These are phyloP conservation scores for Dolichotis patagonum DNA, from an alignment of 2,113 vertebrate genomes.

Conservation along the genomic window DNA sequence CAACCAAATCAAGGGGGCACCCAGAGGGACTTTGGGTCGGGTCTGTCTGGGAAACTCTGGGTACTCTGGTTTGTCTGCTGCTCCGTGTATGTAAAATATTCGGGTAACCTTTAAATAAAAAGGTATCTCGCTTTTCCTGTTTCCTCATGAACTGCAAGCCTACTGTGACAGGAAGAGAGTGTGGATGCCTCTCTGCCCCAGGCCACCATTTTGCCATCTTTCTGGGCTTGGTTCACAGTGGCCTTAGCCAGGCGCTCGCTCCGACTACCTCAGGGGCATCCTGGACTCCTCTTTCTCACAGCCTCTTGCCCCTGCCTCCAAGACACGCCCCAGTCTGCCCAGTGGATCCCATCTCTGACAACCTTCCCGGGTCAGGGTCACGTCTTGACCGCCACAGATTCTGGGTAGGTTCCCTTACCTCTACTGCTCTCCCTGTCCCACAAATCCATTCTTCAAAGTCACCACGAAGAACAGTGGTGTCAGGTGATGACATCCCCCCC, in stretches of 20 bases:
- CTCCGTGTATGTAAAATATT: rapidly evolving
- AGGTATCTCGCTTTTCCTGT: background rate
- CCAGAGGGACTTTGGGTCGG: background rate
- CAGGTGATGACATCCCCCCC: background rate
- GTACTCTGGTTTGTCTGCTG: rapidly evolving
- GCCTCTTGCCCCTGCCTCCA: too few species aligned
- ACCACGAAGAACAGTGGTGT: background rate
- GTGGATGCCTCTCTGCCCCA: background rate
- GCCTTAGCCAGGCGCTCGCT: rapidly evolving
- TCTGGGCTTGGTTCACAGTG: rapidly evolving
- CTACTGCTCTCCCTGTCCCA: rapidly evolving
- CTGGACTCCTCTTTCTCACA: background rate
- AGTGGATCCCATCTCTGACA: rapidly evolving
- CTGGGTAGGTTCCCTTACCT: rapidly evolving
- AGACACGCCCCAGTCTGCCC: background rate
- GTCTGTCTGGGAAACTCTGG: background rate
- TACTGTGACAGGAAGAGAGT: background rate
- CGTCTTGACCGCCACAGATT: rapidly evolving
- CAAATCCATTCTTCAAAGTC: background rate
- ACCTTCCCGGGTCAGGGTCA: background rate
- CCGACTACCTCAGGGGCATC: rapidly evolving
- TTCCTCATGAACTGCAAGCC: background rate
- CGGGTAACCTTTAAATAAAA: background rate
- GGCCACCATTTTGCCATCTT: rapidly evolving
- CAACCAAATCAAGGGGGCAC: background rate